Conservation (phyloP, 2,888 invertebrate genomes). For the Trimorus sp. region DNA sequence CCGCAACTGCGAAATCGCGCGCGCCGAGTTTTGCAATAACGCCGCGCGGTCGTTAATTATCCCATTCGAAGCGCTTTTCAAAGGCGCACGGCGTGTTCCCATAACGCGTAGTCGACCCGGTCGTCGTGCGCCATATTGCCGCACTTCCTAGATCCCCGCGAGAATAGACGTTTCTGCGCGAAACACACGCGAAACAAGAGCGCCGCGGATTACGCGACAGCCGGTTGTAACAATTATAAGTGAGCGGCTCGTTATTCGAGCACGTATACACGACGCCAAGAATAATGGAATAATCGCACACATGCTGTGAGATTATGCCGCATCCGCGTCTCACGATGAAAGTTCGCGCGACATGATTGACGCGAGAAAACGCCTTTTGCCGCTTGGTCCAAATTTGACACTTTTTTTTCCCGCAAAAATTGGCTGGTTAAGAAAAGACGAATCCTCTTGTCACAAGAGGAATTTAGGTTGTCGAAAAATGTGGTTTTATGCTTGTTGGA, state of each 20-base stretch:
- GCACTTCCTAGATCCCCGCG: slow-evolving; percentile 64
- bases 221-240: slow-evolving; percentile 64
- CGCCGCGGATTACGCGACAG: slow-evolving; percentile 61
- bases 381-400: neutral
- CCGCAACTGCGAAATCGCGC: slow-evolving; percentile 46
- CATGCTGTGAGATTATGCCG: slow-evolving; percentile 55
- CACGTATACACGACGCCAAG: slow-evolving; percentile 33
- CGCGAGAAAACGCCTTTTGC: slow-evolving; percentile 47
- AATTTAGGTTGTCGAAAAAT: too few species aligned
- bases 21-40: slow-evolving; percentile 51
- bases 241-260: slow-evolving; percentile 58
- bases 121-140: slow-evolving; percentile 58
- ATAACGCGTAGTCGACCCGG: slow-evolving; percentile 52
- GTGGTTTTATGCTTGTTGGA: too few species aligned
- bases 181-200: slow-evolving; percentile 60
- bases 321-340: slow-evolving; percentile 56
- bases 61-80: slow-evolving; percentile 57
- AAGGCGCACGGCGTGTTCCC: slow-evolving; percentile 52
- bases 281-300: slow-evolving; percentile 60
- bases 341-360: slow-evolving; percentile 47
- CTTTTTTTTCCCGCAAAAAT: too few species aligned
- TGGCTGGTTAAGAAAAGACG: too few species aligned
- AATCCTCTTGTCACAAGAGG: too few species aligned
- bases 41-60: slow-evolving; percentile 51
- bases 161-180: slow-evolving; percentile 58